Base-by-base conservation (phyloP, 2,888 invertebrate species). In the Tachina fera region DNA sequence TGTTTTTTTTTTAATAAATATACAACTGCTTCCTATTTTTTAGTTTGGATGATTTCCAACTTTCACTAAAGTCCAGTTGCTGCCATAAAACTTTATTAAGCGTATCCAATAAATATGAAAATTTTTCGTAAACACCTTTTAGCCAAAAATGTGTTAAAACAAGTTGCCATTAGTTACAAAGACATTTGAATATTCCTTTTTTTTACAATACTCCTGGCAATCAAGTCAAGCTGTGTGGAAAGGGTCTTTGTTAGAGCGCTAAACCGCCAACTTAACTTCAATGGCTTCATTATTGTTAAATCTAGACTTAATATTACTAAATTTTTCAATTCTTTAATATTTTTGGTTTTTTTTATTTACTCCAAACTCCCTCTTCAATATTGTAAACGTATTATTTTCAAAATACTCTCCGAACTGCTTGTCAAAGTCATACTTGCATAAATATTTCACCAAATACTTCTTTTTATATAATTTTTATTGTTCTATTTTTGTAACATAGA, bases 31-130 rank as follows among this genome's bases (percentile, higher is more conserved):
- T 60, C n/a, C 39, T 51, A n/a, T 51, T 31, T 51, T 31, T 49
- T 9, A 22, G 1, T 65, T 45, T 45, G 60, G n/a, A 53, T 16
- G 3, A 8, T 19, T 51, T 11, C 13, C n/a, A 58, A 58, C 13
- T 67, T n/a, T 53, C 65, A 76, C 63, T 47, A 63, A 51, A 67
- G 56, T 41, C 47, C 53, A 56, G 19, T 43, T 70, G 45, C 47
- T 71, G 63, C 19, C 47, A 72, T 84, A 43, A 84, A 80, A 77
- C 67, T 80, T 84, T 43, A 84, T 84, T 84, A 76, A 61, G 67
- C 80, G 84, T 76, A 63, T 72, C 84, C 60, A 76, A 75, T 61
- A 39, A 31, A 14, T 9, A 31, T 31, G 11, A 14, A 22, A 56
- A 67, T 58, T 3, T 6, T 58, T 31, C 9, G 6, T 14, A 31